These are phyloP conservation scores for Hormaphis cornu DNA, from an alignment of 1,140 invertebrate species.

Conservation along the genomic window DNA sequence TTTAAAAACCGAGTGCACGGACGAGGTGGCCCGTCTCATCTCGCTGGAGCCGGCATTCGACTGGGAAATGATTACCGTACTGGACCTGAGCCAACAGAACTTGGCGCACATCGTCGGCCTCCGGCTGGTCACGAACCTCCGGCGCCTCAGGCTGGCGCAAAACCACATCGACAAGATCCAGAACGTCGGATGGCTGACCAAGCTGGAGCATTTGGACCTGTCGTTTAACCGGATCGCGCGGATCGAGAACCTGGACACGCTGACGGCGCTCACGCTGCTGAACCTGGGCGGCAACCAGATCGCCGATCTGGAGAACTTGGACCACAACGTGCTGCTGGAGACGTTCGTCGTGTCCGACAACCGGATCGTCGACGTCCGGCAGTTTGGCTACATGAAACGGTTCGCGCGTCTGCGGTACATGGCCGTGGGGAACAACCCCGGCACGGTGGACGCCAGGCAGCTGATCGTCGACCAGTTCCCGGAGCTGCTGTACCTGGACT, in stretches of 20 bases:
- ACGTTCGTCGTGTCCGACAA: not conserved
- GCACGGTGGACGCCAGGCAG: not conserved
- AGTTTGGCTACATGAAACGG: not conserved
- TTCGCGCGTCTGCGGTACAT: not conserved
- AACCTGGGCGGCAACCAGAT: not conserved
- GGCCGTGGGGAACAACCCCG: not conserved
- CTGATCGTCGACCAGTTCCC: not conserved
- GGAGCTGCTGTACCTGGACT: not conserved
- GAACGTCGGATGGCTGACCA: not conserved
- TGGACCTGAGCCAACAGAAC: not conserved
- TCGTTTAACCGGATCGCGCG: not conserved
- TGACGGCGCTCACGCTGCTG: not conserved
- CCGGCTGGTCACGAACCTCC: not conserved
- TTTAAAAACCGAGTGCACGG: not conserved
- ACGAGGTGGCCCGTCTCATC: not conserved
- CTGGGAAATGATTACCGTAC: not conserved
- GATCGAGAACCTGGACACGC: not conserved
- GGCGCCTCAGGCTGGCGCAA: not conserved
- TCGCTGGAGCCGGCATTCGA: not conserved
- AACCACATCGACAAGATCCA: not conserved
- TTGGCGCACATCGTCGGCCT: not conserved
- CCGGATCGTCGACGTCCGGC: not conserved
- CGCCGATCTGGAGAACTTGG: not conserved
- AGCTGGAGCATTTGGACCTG: not conserved
- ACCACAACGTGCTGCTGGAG: not conserved